Evolutionary conservation across 1,140 invertebrate genomes (phyloP), one percentile per base, ranked within the genome.

Genomic region (Oreohelix idahoensis): DNA sequence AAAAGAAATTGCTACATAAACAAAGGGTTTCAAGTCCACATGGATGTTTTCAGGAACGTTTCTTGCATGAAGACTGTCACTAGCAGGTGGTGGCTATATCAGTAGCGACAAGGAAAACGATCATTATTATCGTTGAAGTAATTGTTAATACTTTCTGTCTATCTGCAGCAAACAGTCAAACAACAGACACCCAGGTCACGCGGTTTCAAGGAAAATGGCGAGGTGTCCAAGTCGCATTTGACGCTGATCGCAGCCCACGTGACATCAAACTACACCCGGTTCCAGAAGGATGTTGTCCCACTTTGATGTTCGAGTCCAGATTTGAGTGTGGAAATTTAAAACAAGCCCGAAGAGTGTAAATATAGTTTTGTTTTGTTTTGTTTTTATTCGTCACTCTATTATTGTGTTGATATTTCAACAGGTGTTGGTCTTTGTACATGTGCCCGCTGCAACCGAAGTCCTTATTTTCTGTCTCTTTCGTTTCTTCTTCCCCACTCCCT

Each of bases 321-420:
- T 93, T 93, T 90, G 92, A 93, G 84, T 89, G 88, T 84, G 92
- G 92, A 20, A 93, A 93, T 84, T 82, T 93, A 76, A 88, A 88
- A 29, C 91, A 92, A 83, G 92, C 92, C 8, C 79, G 91, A 36
- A 84, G 91, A 88, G 89, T 92, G 92, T 93, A 87, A 90, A 92
- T 88, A 58, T 26, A 71, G 10, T 15, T 45, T 45, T 15, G 5
- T 5, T 45, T 5, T 45, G 15, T 15, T 5, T 45, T 45, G 42
- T 45, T 5, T 45, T 8, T 38, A 51, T 8, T 23, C 32, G 10
- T 77, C 23, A 5, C 35, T 79, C 38, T 79, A 69, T 79, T 5
- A n/a, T n/a, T n/a, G n/a, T n/a, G n/a, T n/a, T n/a, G n/a, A n/a
- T n/a, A n/a, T n/a, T n/a, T n/a, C n/a, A n/a, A n/a, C n/a, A n/a